A percentile compares a stretch with the other conserved stretches of the same genome.
Conservation (phyloP, 2,888 invertebrate genomes). For the Miltochrista miniata region DNA sequence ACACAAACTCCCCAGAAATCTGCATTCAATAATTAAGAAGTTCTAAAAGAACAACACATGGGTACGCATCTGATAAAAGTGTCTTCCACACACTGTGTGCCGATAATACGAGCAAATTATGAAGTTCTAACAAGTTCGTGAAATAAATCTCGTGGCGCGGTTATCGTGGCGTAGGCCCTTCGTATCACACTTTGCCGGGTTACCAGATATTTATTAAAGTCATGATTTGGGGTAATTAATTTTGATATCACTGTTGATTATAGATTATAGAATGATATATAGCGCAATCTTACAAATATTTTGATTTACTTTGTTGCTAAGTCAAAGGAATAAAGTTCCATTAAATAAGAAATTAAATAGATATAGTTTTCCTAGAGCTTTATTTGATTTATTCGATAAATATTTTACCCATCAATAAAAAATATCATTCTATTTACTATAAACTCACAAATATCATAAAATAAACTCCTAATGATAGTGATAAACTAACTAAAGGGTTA, state of each 20-base stretch:
- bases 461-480: too few relatives aligned
- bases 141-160: slow-evolving; percentile 76
- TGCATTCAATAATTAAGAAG: slow-evolving; percentile 8
- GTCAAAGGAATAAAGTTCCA: not conserved
- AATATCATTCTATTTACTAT: too few relatives aligned
- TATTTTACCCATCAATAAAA: too few relatives aligned
- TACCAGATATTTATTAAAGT: slow-evolving; percentile 45
- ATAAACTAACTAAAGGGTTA: too few relatives aligned
- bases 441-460: too few relatives aligned
- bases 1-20: slow-evolving; percentile 5
- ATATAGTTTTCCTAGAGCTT: not conserved
- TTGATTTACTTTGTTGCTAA: not conserved
- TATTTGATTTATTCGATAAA: too few relatives aligned
- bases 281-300: not conserved
- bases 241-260: slow-evolving; percentile 14
- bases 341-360: not conserved
- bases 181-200: slow-evolving; percentile 45
- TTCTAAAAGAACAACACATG: slow-evolving; percentile 40
- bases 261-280: slow-evolving; percentile 14
- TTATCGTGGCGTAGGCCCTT: slow-evolving; percentile 63
- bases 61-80: slow-evolving; percentile 43
- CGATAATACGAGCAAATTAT: slow-evolving; percentile 75
- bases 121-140: slow-evolving; percentile 77
- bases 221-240: slow-evolving; percentile 34
- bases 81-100: slow-evolving; percentile 55